Base-by-base conservation (phyloP, 2,113 vertebrate genomes). In the Poicephalus meyeri region DNA sequence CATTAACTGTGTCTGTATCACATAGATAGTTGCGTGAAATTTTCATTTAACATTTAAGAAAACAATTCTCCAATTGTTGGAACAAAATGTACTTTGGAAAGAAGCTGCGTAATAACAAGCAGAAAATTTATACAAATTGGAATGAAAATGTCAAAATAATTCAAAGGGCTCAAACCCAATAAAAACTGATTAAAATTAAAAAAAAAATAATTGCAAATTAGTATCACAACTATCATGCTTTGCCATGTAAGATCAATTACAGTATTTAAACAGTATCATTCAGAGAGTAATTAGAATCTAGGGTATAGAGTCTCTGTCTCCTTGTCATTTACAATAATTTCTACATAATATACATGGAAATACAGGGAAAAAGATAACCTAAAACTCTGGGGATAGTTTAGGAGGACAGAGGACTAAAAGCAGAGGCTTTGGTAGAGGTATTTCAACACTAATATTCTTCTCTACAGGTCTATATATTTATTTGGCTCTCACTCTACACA, bases 11-110 rank as follows among this genome's bases (percentile, higher is more conserved):
- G 60, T 39, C 49, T 33, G 52, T 52, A 28, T 17, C 26, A 28
- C 3, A 4, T 3, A 49, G 19, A 60, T 0, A 74, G 25, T 46
- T 37, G 53, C 2, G 0, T 3, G 3, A 86, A 80, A 86, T 78
- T 71, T 47, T 63, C 81, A 66, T 33, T 89, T 69, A 64, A 61
- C 25, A 29, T 24, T 63, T 74, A 50, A 86, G 61, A 49, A 89
- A 85, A 79, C 31, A 29, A 11, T 70, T 53, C 44, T 73, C 52
- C 44, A 65, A 0, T 7, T 66, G 25, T 33, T 42, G 3, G 1
- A 92, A 94, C 61, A 77, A 76, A 80, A 89, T 2, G 11, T 13
- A 47, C 71, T 82, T 61, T 3, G 14, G 42, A 10, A 58, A 81
- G 56, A 77, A 86, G 49, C 31, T 82, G 42, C 68, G 58, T 9